These are phyloP conservation scores for Pogonocichla stellata DNA, from an alignment of 2,113 vertebrate genomes.

Conservation along the genomic window DNA sequence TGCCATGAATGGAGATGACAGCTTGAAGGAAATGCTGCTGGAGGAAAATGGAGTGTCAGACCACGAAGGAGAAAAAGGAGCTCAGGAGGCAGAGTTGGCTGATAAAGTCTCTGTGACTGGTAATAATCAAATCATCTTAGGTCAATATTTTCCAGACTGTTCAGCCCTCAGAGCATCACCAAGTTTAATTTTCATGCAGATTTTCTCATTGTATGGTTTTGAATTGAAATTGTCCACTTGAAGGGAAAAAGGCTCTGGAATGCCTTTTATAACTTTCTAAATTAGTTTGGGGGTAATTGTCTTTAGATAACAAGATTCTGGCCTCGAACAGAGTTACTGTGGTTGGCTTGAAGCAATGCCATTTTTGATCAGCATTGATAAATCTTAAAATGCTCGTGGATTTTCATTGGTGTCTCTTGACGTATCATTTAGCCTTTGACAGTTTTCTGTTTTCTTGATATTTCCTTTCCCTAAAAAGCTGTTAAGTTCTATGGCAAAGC, in stretches of 20 bases:
- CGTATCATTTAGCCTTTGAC: neutral
- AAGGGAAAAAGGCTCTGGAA: neutral
- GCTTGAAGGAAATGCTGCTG: neutral
- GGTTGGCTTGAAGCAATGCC: neutral
- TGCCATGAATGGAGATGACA: slow-evolving; percentile 60
- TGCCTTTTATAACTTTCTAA: neutral
- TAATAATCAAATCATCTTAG: neutral
- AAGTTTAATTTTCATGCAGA: neutral
- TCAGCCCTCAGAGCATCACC: neutral
- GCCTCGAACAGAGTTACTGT: neutral
- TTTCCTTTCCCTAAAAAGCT: neutral
- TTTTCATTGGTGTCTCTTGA: neutral
- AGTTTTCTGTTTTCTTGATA: neutral
- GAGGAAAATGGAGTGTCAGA: slow-evolving; percentile 73
- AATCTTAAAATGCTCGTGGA: neutral
- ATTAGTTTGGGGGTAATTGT: neutral
- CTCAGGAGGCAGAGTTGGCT: slow-evolving; percentile 23
- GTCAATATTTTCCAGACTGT: neutral
- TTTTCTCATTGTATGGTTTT: neutral
- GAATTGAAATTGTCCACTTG: neutral
- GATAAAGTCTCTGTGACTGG: slow-evolving; percentile 9
- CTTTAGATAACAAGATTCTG: neutral
- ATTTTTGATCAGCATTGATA: neutral
- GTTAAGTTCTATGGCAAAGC: neutral
- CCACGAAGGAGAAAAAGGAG: slow-evolving; percentile 73